Base-by-base conservation (phyloP, 1,140 invertebrate genomes). In the Rhagoletis pomonella region DNA sequence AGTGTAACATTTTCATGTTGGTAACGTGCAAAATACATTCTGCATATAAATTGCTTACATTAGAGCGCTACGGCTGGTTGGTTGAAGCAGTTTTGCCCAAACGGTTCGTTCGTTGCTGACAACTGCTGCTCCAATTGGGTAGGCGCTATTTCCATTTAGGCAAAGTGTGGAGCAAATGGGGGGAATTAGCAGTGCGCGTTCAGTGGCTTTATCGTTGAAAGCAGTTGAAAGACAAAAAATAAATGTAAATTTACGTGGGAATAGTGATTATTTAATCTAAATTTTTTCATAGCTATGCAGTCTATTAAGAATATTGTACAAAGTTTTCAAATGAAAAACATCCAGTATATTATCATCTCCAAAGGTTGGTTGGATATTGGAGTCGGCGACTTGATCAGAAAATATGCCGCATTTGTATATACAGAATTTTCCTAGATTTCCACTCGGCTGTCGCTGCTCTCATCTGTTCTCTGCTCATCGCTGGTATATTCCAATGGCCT, bases 351-450 rank as follows among this genome's bases (percentile, higher is more conserved):
- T 39, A 5, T 73, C 5, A 73, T 73, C 47, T 14, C 3, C n/a
- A 58, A 5, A 29, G 29, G 4, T 44, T 12, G 42, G 17, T 69
- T 73, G n/a, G n/a, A 39, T 4, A 4, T 4, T 9, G 50, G 19
- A 55, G n/a, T 55, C 44, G 47, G 47, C 47, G 17, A 81, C 9
- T 81, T 62, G 10, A 9, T 12, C 4, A 47, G 47, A 6, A 6
- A 81, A 12, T 19, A 42, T 77, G 39, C 47, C 19, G 73, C 73
- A 55, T n/a, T 58, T 50, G 73, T 81, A 81, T 81, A 55, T 81
- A 81, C 73, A 81, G 73, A 81, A 81, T 58, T 81, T 81, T 81
- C 47, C 73, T 81, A 81, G 47, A 81, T 42, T 81, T 9, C 50
- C 14, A 81, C n/a, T 81, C 73, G 73, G 73, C 44, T 81, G 14